Evolutionary conservation across 2,888 invertebrate genomes (phyloP), one percentile per base, ranked within the genome.

Genomic region (Tinea trinotella): DNA sequence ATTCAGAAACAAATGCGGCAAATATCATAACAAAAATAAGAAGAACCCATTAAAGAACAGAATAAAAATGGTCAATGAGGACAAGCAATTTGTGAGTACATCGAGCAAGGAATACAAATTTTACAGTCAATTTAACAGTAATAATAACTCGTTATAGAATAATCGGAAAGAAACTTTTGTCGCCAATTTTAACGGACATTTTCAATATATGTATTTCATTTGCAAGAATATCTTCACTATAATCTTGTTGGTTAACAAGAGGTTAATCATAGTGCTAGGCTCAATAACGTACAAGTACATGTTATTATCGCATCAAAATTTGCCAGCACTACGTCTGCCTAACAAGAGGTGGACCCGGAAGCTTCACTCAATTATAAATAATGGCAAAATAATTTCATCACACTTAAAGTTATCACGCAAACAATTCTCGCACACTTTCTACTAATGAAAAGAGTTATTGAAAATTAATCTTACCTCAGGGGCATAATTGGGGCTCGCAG

Each of bases 241-340:
- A 66, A 67, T 71, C 65, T 54, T 60, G 60, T 63, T 60, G 62
- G 57, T 57, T 65, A 67, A 67, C 65, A 56, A 66, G 61, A 58
- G 52, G 59, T 63, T 68, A 68, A 67, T 69, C 62, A 64, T 62
- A 62, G 59, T 59, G 54, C 12, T 57, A 56, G 58, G 60, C 59
- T 52, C 55, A 58, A 60, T 65, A 60, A 56, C 20, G 52, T 57
- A 50, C 57, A 65, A 67, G 70, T 66, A 56, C 62, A 59, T 61
- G 60, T 64, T 61, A 71, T 71, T 68, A 69, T 56, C 56, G 57
- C 56, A 61, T 57, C 59, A 58, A 1, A 60, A 59, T 61, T 62
- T 53, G 57, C 59, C 59, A 63, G 59, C 63, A 63, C 62, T 59
- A 61, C 61, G 59, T 57, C 60, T 22, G 6, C 24, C n/a, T 50